A percentile compares a stretch with the other conserved stretches of the same genome.
Evolutionary conservation across 2,888 invertebrate genomes (phyloP).

Genomic region (Caradrina clavipalpis): DNA sequence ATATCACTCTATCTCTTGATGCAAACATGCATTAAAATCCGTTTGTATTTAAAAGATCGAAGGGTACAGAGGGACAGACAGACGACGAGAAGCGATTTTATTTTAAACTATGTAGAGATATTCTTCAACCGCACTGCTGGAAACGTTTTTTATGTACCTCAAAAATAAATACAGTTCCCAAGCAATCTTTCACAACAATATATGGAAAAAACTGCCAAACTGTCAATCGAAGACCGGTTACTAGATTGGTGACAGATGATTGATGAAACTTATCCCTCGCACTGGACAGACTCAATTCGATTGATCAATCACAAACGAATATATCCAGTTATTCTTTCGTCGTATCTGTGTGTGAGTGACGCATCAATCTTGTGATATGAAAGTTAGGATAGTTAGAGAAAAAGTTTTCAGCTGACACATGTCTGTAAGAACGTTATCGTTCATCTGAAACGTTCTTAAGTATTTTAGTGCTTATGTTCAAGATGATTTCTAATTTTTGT

Average conservation of each 20-base stretch:
- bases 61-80: too few relatives aligned
- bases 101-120: too few relatives aligned
- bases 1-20: too few relatives aligned
- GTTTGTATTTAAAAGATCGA: too few relatives aligned
- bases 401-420: conserved; percentile 39
- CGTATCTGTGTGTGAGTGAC: conserved; percentile 41
- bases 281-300: conserved; percentile 62
- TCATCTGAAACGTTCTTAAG: conserved; percentile 3
- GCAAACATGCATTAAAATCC: too few relatives aligned
- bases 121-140: too few relatives aligned
- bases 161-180: conserved; percentile 15
- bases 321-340: conserved; percentile 61
- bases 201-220: conserved; percentile 67
- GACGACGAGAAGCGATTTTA: too few relatives aligned
- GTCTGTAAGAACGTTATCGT: conserved; percentile 21
- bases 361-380: conserved; percentile 59
- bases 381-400: conserved; percentile 38
- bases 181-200: conserved; percentile 53
- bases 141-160: not conserved
- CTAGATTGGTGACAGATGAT: conserved; percentile 72
- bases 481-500: not conserved
- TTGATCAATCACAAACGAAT: conserved; percentile 78
- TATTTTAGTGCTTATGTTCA: conserved; percentile 8
- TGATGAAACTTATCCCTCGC: conserved; percentile 73
- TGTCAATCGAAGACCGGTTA: conserved; percentile 71